Conservation (phyloP, 2,888 invertebrate genomes). For the Acleris sparsana region DNA sequence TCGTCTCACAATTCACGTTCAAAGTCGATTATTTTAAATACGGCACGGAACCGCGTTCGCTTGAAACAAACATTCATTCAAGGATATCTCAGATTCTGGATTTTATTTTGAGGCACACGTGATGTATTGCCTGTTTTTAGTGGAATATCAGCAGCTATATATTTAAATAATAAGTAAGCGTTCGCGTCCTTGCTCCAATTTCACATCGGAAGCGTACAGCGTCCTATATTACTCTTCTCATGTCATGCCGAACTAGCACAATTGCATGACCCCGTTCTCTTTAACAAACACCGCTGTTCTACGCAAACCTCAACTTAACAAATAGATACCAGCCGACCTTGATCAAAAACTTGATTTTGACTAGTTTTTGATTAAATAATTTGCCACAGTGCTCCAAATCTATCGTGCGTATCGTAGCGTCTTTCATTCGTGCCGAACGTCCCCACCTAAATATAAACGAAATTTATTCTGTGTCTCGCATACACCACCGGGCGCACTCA, state of each 20-base stretch:
- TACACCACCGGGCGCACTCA: slow-evolving; percentile 74
- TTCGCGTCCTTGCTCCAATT: slow-evolving; percentile 57
- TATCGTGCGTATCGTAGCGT: slow-evolving; percentile 47
- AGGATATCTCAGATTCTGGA: slow-evolving; percentile 42
- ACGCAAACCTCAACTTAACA: slow-evolving; percentile 45
- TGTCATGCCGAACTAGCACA: slow-evolving; percentile 58
- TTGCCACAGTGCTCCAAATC: slow-evolving; percentile 5
- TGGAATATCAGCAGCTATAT: slow-evolving; percentile 12
- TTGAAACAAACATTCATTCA: slow-evolving; percentile 49
- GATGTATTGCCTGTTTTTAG: slow-evolving; percentile 9
- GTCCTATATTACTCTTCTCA: slow-evolving; percentile 59
- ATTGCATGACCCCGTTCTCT: slow-evolving; percentile 67
- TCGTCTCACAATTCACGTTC: slow-evolving; percentile 68
- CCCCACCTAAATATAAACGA: slow-evolving; percentile 75
- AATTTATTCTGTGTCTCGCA: slow-evolving; percentile 65
- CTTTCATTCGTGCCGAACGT: slow-evolving; percentile 48
- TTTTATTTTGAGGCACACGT: slow-evolving; percentile 19
- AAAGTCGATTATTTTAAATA: slow-evolving; percentile 72
- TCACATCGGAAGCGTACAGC: slow-evolving; percentile 51
- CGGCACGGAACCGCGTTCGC: slow-evolving; percentile 45
- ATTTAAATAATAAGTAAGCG: slow-evolving; percentile 16
- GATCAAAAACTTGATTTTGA: slow-evolving; percentile 18
- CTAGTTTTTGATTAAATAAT: slow-evolving; percentile 8
- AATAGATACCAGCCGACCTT: slow-evolving; percentile 44
- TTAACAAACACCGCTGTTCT: slow-evolving; percentile 39